phyloP scores from a whole-genome alignment of 2,888 invertebrate species.

The Blastobasis adustella region DNA sequence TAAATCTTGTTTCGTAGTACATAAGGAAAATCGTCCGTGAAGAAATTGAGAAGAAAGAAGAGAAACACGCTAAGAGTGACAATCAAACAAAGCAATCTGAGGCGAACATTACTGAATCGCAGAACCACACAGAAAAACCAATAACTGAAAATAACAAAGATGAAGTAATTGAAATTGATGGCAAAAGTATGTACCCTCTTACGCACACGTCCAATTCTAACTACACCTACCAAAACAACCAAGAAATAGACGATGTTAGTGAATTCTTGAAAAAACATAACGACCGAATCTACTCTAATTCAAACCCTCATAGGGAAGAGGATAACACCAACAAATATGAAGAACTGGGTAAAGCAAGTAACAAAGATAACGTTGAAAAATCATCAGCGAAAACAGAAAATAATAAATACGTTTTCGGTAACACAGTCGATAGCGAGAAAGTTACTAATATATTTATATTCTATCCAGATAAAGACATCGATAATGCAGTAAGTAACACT shows the following conservation, averaged over 20 bases:
- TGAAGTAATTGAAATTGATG: background rate
- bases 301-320: background rate
- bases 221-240: too few relatives aligned
- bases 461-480: slow-evolving; percentile 21
- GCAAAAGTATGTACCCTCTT: background rate
- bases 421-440: slow-evolving; percentile 34
- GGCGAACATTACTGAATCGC: too few relatives aligned
- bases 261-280: too few relatives aligned
- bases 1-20: slow-evolving; percentile 19
- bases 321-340: slow-evolving; percentile 5
- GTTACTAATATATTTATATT: slow-evolving; percentile 50
- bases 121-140: background rate
- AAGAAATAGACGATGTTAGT: too few relatives aligned
- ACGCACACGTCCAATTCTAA: background rate
- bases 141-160: background rate
- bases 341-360: slow-evolving; percentile 1
- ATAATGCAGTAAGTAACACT: slow-evolving; percentile 16
- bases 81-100: background rate
- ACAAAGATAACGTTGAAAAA: slow-evolving; percentile 9
- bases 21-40: slow-evolving; percentile 23
- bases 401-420: slow-evolving; percentile 34
- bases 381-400: slow-evolving; percentile 18
- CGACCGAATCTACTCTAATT: too few relatives aligned
- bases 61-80: slow-evolving; percentile 2
- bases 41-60: too few relatives aligned